Conservation (phyloP, 2,113 vertebrate genomes). For the Indicator indicator region DNA sequence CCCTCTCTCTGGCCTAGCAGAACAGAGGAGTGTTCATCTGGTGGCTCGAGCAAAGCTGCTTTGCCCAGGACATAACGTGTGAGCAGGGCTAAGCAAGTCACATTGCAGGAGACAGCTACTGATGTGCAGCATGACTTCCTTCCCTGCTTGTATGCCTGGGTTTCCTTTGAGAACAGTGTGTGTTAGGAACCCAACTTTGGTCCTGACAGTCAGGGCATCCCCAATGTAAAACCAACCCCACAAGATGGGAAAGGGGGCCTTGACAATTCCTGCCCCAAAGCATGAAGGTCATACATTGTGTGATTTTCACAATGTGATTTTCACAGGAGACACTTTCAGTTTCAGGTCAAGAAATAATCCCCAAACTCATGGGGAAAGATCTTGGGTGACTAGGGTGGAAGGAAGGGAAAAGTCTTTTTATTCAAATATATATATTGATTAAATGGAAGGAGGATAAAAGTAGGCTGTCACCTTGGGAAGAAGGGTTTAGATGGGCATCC, state of each 20-base stretch:
- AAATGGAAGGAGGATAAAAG: neutral
- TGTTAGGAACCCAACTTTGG: neutral
- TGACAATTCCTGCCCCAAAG: neutral
- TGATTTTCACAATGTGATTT: neutral
- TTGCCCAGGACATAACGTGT: neutral
- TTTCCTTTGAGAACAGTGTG: neutral
- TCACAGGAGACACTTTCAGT: neutral
- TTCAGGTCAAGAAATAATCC: neutral
- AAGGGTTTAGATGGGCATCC: neutral
- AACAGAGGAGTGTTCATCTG: neutral
- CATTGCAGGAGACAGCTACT: neutral
- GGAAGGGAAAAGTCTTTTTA: neutral
- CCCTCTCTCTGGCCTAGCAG: neutral
- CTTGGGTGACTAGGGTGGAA: neutral
- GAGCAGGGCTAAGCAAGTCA: neutral
- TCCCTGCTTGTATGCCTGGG: neutral
- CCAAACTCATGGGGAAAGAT: neutral
- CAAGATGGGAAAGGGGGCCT: neutral
- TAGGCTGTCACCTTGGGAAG: neutral
- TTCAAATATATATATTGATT: neutral
- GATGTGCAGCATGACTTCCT: rapidly evolving
- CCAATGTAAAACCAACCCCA: neutral
- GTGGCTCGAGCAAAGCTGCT: neutral
- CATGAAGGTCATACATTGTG: rapidly evolving
- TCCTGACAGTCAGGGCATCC: neutral